phyloP scores from a whole-genome alignment of 2,113 vertebrate genomes.

The Nothocercus julius region DNA sequence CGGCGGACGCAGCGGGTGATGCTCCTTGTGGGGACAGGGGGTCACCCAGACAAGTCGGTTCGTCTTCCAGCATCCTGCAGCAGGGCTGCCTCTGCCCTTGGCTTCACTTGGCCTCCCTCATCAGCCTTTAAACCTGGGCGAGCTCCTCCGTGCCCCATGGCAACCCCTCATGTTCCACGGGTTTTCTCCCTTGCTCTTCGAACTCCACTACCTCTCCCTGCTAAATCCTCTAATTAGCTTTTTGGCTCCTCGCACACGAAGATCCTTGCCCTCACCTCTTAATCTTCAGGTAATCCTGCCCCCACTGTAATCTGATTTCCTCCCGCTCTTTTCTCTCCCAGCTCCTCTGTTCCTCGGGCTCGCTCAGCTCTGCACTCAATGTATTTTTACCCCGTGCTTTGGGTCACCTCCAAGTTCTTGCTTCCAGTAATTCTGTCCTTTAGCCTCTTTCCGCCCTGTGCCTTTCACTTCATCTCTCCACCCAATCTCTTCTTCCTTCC shows the following conservation, averaged over 20 bases:
- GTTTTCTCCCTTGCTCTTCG: neutral
- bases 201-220: neutral
- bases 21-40: neutral
- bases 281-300: neutral
- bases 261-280: constrained; percentile 27
- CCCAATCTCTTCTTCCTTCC: neutral
- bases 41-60: neutral
- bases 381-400: fast-evolving
- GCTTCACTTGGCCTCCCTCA: too few relatives aligned
- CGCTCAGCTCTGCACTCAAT: neutral
- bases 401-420: neutral
- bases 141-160: fast-evolving
- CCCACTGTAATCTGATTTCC: neutral
- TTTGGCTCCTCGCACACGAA: constrained; percentile 7
- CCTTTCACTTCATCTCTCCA: neutral
- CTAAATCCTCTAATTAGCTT: constrained; percentile 34
- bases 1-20: neutral
- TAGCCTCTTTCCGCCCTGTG: neutral
- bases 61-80: neutral
- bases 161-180: fast-evolving
- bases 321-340: neutral
- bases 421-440: neutral
- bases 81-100: neutral
- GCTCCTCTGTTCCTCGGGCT: neutral
- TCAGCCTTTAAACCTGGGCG: fast-evolving